A percentile compares a stretch with the other conserved stretches of the same genome.
phyloP scores from a whole-genome alignment of 2,888 invertebrate species.

The Pristionchus fissidentatus region DNA sequence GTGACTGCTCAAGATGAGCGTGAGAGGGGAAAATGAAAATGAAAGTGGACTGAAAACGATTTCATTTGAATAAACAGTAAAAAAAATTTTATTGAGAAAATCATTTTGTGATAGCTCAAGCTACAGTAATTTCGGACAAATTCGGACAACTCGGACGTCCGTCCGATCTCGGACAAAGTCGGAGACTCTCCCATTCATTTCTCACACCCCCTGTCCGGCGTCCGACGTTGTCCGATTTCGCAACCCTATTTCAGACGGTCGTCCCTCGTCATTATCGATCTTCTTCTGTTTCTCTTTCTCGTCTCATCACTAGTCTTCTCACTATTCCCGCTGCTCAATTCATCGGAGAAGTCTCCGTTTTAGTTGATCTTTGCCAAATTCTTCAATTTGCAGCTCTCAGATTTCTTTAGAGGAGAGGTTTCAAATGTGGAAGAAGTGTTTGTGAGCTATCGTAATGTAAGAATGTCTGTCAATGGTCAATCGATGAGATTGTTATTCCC shows the following conservation, averaged over 20 bases:
- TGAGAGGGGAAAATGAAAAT: too few relatives aligned
- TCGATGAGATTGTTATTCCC: too few relatives aligned
- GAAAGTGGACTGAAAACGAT: too few relatives aligned
- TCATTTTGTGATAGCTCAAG: too few relatives aligned
- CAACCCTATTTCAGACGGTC: not conserved
- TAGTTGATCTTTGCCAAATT: not conserved
- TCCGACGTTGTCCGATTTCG: not conserved
- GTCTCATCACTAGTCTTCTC: constrained; percentile 9
- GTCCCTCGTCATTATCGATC: constrained; percentile 27
- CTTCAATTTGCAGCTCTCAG: not conserved
- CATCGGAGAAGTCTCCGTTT: not conserved
- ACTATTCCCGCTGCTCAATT: constrained; percentile 24
- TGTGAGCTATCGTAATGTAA: not conserved
- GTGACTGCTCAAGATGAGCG: too few relatives aligned
- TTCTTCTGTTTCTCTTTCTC: constrained; percentile 26
- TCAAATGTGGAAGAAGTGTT: not conserved
- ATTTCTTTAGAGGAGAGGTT: not conserved
- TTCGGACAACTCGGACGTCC: too few relatives aligned
- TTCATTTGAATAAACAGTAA: too few relatives aligned
- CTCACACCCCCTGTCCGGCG: not conserved
- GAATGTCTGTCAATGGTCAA: not conserved
- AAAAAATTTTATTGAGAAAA: too few relatives aligned
- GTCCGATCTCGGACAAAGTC: too few relatives aligned
- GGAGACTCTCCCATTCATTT: too few relatives aligned
- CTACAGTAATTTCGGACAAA: too few relatives aligned